Conservation (phyloP, 2,888 invertebrate genomes). For the Electrophaes corylata region DNA sequence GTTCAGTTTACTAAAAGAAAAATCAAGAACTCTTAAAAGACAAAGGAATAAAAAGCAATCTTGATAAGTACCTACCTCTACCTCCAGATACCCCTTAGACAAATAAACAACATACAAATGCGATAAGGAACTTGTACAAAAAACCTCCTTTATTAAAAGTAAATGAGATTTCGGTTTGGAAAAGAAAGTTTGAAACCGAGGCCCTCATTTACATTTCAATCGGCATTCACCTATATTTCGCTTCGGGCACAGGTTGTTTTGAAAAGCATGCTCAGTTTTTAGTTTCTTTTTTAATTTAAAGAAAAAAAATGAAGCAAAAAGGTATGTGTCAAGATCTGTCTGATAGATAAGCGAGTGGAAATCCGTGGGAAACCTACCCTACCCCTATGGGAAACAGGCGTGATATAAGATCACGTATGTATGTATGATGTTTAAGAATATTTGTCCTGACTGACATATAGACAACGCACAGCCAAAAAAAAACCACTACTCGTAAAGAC, state of each 20-base stretch:
- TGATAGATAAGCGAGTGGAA: too few relatives aligned
- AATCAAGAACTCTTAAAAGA: slow-evolving; percentile 3
- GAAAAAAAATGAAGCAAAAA: too few relatives aligned
- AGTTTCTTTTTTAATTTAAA: too few relatives aligned
- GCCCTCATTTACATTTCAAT: slow-evolving; percentile 80
- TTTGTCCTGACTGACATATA: too few relatives aligned
- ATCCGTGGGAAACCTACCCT: too few relatives aligned
- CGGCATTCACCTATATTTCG: slow-evolving; percentile 67
- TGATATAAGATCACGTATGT: too few relatives aligned
- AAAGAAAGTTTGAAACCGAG: slow-evolving; percentile 64
- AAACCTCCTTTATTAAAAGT: slow-evolving; percentile 56
- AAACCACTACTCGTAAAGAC: too few relatives aligned
- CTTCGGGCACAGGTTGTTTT: slow-evolving; percentile 41
- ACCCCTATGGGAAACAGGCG: too few relatives aligned
- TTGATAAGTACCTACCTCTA: slow-evolving; percentile 21
- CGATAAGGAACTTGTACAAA: slow-evolving; percentile 46
- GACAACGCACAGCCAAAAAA: too few relatives aligned
- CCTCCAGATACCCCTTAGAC: slow-evolving; percentile 29
- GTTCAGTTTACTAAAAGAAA: too few relatives aligned
- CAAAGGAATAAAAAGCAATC: slow-evolving; percentile 20
- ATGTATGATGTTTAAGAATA: too few relatives aligned
- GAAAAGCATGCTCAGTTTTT: slow-evolving; percentile 6
- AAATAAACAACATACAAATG: slow-evolving; percentile 44
- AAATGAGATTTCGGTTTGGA: slow-evolving; percentile 56
- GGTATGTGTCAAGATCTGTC: too few relatives aligned